Percentiles rank a stretch among this genome's conserved stretches.
phyloP scores from a whole-genome alignment of 2,113 vertebrate genomes.

The Argyrosomus japonicus region DNA sequence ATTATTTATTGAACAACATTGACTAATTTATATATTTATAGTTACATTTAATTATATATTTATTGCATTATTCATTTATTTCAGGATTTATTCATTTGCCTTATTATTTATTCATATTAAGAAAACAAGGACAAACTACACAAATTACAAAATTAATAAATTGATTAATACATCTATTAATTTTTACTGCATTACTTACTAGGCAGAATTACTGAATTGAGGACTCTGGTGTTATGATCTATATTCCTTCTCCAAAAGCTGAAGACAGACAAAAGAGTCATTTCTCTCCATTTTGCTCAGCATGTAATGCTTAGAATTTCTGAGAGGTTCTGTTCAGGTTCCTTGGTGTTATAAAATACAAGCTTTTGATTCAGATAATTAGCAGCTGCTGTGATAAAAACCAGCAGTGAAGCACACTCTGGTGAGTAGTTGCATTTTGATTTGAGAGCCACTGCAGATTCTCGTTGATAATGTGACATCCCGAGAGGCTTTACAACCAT shows the following conservation, averaged over 20 bases:
- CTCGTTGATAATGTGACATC: slow-evolving; percentile 36
- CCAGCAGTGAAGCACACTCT: neutral
- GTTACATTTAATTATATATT: too few species aligned
- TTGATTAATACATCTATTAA: neutral
- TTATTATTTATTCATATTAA: too few species aligned
- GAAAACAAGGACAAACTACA: too few species aligned
- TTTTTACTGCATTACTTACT: neutral
- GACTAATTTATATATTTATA: too few species aligned
- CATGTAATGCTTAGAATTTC: neutral
- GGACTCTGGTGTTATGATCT: neutral
- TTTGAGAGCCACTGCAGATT: slow-evolving; percentile 23
- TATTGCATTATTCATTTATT: too few species aligned
- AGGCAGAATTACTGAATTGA: neutral
- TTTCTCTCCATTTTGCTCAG: neutral
- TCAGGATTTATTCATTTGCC: too few species aligned
- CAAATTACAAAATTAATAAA: too few species aligned
- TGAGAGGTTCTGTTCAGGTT: neutral
- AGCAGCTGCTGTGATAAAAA: slow-evolving; percentile 32
- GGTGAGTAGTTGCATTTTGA: slow-evolving; percentile 20
- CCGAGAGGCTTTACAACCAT: slow-evolving; percentile 43
- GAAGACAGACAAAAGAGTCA: neutral
- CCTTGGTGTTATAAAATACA: neutral
- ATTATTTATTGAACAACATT: too few species aligned
- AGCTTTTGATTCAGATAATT: slow-evolving; percentile 26
- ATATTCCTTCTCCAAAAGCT: neutral